phyloP scores from a whole-genome alignment of 2,797 vertebrate genomes.

The Trachops cirrhosus region DNA sequence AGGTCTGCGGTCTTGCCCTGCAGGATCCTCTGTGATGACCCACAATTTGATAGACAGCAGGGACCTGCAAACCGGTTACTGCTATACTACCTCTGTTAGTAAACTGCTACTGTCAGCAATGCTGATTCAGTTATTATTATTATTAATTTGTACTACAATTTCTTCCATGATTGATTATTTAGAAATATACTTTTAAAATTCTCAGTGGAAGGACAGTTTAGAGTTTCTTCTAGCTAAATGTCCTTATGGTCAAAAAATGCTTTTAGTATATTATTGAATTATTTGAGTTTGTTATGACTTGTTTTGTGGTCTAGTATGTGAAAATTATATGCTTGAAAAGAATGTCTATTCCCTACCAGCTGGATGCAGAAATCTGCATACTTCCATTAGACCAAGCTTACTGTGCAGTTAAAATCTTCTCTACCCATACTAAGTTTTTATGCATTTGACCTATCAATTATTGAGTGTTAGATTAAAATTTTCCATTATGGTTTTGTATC shows the following conservation, averaged over 20 bases:
- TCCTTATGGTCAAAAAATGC: background rate
- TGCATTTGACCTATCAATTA: background rate
- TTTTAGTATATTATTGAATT: background rate
- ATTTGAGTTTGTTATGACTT: background rate
- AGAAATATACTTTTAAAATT: background rate
- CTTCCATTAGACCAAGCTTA: background rate
- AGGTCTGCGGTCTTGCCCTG: background rate
- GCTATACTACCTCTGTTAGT: background rate
- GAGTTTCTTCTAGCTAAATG: background rate
- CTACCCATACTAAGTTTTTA: background rate
- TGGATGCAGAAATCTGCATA: background rate
- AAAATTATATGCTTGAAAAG: background rate
- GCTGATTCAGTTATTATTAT: background rate
- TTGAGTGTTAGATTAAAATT: background rate
- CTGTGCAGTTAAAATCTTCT: background rate
- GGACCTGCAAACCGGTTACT: background rate
- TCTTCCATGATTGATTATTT: background rate
- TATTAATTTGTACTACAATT: background rate
- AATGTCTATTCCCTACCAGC: background rate
- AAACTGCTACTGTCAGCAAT: background rate
- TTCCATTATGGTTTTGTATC: background rate
- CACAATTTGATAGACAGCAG: background rate
- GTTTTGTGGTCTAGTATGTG: background rate
- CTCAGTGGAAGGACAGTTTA: background rate
- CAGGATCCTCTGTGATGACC: background rate